A percentile compares a stretch with the other conserved stretches of the same genome.
Conservation (phyloP, 1,140 invertebrate species). For the Himalopsyche phryganea region DNA sequence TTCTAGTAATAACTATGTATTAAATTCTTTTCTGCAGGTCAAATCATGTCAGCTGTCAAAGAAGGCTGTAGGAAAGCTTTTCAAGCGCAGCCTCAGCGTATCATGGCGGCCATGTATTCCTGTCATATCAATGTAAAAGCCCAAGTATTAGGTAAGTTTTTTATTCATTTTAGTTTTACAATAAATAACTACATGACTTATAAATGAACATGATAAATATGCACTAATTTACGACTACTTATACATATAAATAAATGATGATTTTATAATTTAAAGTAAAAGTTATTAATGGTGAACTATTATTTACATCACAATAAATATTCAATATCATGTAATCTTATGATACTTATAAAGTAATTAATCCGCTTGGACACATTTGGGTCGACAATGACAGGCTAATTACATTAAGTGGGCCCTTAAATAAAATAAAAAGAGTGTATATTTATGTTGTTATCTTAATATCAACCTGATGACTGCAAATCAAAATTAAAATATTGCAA, state of each 20-base stretch:
- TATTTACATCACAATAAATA: conserved; percentile 18
- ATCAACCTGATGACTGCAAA: no score
- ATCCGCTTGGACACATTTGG: no score
- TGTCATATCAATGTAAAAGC: conserved; percentile 90
- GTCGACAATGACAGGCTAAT: no score
- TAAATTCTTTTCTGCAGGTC: conserved; percentile 59
- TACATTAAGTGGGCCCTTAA: no score
- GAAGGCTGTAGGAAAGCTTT: conserved; percentile 87
- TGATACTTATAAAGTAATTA: no score
- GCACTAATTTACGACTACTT: neutral
- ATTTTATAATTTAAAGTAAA: neutral
- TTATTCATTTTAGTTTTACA: conserved; percentile 16
- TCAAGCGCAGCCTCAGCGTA: conserved; percentile 81
- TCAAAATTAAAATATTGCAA: no score
- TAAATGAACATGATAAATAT: conserved; percentile 1
- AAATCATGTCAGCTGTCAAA: conserved; percentile 88
- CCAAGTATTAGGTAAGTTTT: conserved; percentile 84
- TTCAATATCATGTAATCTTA: no score
- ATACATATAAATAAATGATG: conserved; percentile 1
- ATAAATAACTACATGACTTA: neutral
- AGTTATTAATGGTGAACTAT: conserved; percentile 16
- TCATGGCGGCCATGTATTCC: conserved; percentile 96
- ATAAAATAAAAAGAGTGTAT: no score
- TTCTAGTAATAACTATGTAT: no score
- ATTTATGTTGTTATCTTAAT: no score